Conservation (phyloP, 1,140 invertebrate genomes). For the Heliconius hewitsoni region DNA sequence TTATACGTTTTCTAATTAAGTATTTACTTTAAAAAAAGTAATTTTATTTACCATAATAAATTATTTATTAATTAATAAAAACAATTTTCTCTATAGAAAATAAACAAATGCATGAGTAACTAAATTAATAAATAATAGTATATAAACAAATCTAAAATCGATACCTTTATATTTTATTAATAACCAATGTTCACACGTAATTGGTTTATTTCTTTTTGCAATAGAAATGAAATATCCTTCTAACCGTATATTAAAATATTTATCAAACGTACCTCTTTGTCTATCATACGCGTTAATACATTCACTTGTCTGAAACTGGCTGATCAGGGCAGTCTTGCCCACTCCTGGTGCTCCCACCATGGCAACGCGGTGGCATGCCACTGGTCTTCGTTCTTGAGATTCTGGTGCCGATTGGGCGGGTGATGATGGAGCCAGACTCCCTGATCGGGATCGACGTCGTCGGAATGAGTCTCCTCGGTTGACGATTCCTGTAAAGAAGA, state of each 20-base stretch:
- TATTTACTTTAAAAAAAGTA: no score
- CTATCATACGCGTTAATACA: slow-evolving; percentile 96
- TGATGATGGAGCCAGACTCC: slow-evolving; percentile 84
- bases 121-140: no score
- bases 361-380: slow-evolving; percentile 88
- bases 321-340: slow-evolving; percentile 94
- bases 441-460: slow-evolving; percentile 88
- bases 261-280: slow-evolving; percentile 83
- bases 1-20: no score
- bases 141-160: no score
- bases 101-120: no score
- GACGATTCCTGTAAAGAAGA: slow-evolving; percentile 86
- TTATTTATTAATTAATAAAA: no score
- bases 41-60: no score
- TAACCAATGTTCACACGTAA: no score
- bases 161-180: no score
- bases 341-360: slow-evolving; percentile 93
- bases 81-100: no score
- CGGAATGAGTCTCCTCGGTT: slow-evolving; percentile 95
- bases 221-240: neutral
- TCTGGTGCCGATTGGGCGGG: slow-evolving; percentile 71
- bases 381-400: slow-evolving; percentile 66
- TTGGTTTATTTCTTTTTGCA: neutral
- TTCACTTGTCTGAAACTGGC: slow-evolving; percentile 97
- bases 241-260: neutral